Evolutionary conservation across 1,140 invertebrate species (phyloP), one percentile per base, ranked within the genome.

Genomic region (Argopecten irradians): DNA sequence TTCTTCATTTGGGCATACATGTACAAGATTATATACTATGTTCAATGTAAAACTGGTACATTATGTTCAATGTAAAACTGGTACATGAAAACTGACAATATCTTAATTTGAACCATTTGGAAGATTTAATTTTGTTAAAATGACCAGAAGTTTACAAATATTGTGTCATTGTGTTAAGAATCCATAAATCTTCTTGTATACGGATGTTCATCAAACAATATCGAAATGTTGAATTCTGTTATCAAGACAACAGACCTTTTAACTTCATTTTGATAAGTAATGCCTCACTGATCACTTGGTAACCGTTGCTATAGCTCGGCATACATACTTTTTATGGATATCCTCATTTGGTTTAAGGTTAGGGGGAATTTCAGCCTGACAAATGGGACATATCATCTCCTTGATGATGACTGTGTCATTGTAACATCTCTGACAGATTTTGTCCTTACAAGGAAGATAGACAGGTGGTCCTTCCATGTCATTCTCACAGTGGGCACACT

Each of bases 351-450:
- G 83, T 34, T 88, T 36, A 43, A 91, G 90, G 41, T 90, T 36
- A 33, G 32, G 35, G 19, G 90, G 90, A 39, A 93, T 88, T 16
- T 85, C 84, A 14, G 82, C 19, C 7, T 89, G 87, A 86, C 92
- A 93, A 22, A 86, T 55, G 0, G 91, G 91, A 86, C 92, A 93
- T 19, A 33, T 34, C 19, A 43, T 33, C 14, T 87, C 43, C 3
- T 84, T 71, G 9, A 87, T 19, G 16, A 82, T 86, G 28, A 84
- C 46, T 33, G 86, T 84, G 34, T 91, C 90, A 71, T 90, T 85
- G 82, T 86, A 92, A 85, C 92, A 93, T 34, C 83, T 87, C 1
- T 46, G 33, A 84, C 92, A 93, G 36, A 93, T 88, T 7, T 90
- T 83, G 84, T 93, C 84, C 16, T 83, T 87, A 86, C 92, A 93